Conservation (phyloP, 64 coral and sea anemone genomes). For the Trachythela sp. region DNA sequence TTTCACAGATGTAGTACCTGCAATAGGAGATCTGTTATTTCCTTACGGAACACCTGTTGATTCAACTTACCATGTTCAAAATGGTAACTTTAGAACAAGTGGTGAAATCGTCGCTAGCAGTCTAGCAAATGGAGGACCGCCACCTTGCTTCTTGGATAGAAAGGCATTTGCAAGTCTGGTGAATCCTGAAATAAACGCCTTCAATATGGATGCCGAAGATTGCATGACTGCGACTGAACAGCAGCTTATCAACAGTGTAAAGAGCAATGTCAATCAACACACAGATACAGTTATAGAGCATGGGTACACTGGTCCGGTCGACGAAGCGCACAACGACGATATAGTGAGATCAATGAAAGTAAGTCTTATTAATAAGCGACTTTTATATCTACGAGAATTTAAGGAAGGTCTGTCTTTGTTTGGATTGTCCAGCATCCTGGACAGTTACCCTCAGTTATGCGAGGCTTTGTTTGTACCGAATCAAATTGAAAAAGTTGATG, state of each 20-base stretch:
- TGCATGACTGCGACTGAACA: constrained; percentile 20
- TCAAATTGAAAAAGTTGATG: constrained; percentile 24
- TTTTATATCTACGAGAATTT: constrained; percentile 31
- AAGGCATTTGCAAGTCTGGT: not conserved
- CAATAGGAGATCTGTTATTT: constrained; percentile 21
- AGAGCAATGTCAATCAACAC: not conserved
- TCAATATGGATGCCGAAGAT: not conserved
- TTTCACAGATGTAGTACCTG: not conserved
- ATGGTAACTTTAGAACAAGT: constrained; percentile 13
- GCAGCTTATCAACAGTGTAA: not conserved
- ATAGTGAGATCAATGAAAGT: constrained; percentile 25
- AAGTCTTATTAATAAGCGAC: constrained; percentile 28
- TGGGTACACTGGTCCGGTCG: constrained; percentile 34
- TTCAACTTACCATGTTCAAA: constrained; percentile 25
- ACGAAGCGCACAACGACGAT: constrained; percentile 7
- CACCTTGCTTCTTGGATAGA: constrained; percentile 19
- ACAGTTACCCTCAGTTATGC: not conserved
- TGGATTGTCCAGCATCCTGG: not conserved
- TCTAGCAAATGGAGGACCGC: constrained; percentile 33
- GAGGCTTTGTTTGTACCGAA: constrained; percentile 21
- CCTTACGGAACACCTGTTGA: constrained; percentile 29
- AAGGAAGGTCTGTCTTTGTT: constrained; percentile 20
- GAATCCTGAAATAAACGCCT: not conserved
- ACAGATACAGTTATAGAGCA: constrained; percentile 18
- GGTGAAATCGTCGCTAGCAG: constrained; percentile 26